Evolutionary conservation across 2,797 vertebrate genomes (phyloP), one percentile per base, ranked within the genome.

Genomic region (Kryptolebias ocellatus): DNA sequence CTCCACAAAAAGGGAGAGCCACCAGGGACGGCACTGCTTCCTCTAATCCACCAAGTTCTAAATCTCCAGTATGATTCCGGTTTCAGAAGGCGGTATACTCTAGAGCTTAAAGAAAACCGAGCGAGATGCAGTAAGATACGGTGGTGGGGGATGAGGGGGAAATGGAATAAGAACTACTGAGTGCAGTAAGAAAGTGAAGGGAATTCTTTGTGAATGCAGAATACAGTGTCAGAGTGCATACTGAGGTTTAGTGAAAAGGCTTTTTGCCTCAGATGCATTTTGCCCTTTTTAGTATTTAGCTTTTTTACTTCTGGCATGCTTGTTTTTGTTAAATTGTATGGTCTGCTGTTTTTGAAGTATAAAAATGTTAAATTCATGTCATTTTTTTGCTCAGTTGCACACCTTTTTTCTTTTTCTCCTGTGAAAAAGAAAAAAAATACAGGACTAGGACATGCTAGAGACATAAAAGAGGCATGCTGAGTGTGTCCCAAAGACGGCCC

Each of bases 41-140:
- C 62, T 89, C 74, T 87, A 84, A 90, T 93, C 88, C 89, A 80
- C 73, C 55, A 66, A 83, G 84, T 88, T 89, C 87, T 91, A 91
- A 92, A 93, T 92, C 88, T 92, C 90, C 79, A 65, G 77, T 70
- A 81, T 80, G 80, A 92, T 84, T 92, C 87, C 63, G 71, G 83
- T 78, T 80, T 83, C 53, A 49, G 87, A 83, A 89, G 92, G 92
- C 84, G 83, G 84, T 83, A 72, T 57, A 75, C 82, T 76, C 79
- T 64, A 70, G 84, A 90, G 86, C 79, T 82, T 62, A 64, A 81
- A 74, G 74, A 86, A 76, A 83, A 81, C 78, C 11, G 31, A 68
- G 56, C 73, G 68, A 79, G 58, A 72, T 59, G 55, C 28, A 64
- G 67, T 53, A 61, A 66, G 71, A 57, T 46, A 20, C 46, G 15